phyloP scores from a whole-genome alignment of 2,888 invertebrate genomes.

The Abscondita cerata region DNA sequence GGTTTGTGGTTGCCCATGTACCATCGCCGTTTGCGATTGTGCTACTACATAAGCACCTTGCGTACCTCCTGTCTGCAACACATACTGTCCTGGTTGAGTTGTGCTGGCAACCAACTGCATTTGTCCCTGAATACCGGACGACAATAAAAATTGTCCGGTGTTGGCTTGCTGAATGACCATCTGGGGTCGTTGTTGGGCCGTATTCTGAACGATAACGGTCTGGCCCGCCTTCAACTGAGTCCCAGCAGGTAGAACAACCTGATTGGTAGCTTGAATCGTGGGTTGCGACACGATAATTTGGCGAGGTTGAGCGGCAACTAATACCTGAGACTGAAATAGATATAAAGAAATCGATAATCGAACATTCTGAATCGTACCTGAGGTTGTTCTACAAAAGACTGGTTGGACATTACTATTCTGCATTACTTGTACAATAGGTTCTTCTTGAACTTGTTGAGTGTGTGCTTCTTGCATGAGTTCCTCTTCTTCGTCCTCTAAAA shows the following conservation, averaged over 20 bases:
- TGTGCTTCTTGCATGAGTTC: slow-evolving; percentile 57
- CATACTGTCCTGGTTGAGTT: slow-evolving; percentile 60
- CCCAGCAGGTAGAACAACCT: slow-evolving; percentile 47
- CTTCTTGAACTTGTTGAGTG: slow-evolving; percentile 42
- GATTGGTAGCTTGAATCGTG: slow-evolving; percentile 45
- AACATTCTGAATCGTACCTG: slow-evolving; percentile 53
- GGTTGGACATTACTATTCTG: slow-evolving; percentile 45
- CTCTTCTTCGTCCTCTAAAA: slow-evolving; percentile 81
- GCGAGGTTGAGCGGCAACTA: slow-evolving; percentile 57
- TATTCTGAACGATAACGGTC: slow-evolving; percentile 57
- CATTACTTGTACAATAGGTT: slow-evolving; percentile 39
- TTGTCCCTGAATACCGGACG: slow-evolving; percentile 53
- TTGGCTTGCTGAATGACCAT: slow-evolving; percentile 55
- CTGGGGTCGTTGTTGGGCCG: slow-evolving; percentile 50
- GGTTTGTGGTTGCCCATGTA: slow-evolving; percentile 68
- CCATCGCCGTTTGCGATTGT: slow-evolving; percentile 67
- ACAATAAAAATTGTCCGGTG: slow-evolving; percentile 53
- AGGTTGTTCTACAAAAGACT: too few relatives aligned
- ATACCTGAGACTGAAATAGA: slow-evolving; percentile 46
- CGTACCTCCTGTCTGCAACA: slow-evolving; percentile 61
- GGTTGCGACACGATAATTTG: slow-evolving; percentile 63
- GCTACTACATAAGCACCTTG: slow-evolving; percentile 71
- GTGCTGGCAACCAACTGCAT: slow-evolving; percentile 60
- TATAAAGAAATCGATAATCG: background rate
- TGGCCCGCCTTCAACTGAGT: slow-evolving; percentile 55